A percentile compares a stretch with the other conserved stretches of the same genome.
phyloP scores from a whole-genome alignment of 2,797 vertebrate genomes.

The Sebastes wilsoni region DNA sequence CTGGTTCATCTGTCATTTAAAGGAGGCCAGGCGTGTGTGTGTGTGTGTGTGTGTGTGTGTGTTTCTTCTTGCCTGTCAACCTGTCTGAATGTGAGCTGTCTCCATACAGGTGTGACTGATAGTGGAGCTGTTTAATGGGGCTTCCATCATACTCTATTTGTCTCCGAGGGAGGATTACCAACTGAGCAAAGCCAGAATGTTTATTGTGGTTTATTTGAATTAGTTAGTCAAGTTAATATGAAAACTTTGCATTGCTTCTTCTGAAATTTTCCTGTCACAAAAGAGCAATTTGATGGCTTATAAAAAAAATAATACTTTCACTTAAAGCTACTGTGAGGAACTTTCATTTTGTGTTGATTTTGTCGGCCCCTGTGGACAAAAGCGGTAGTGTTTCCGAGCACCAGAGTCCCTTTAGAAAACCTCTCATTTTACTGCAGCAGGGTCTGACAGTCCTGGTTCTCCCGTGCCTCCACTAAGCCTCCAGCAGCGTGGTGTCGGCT shows the following conservation, averaged over 20 bases:
- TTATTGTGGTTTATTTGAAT: background rate
- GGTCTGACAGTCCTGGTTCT: background rate
- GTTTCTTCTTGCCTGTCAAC: slow-evolving; percentile 35
- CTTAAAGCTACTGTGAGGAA: background rate
- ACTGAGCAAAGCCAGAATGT: background rate
- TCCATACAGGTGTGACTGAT: slow-evolving; percentile 10
- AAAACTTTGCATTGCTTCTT: background rate
- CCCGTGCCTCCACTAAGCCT: background rate
- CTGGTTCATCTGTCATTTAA: slow-evolving; percentile 61
- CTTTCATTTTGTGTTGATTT: background rate
- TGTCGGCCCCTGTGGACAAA: too few species aligned
- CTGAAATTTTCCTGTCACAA: fast-evolving
- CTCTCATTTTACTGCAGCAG: background rate
- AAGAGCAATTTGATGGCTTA: background rate
- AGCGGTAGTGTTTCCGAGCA: too few species aligned
- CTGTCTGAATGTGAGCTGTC: slow-evolving; percentile 23
- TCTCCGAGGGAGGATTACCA: slow-evolving; percentile 3
- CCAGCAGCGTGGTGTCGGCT: background rate
- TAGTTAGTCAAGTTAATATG: background rate
- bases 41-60: slow-evolving; percentile 2
- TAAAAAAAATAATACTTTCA: background rate
- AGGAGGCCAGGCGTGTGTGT: slow-evolving; percentile 31
- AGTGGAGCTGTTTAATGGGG: slow-evolving; percentile 27
- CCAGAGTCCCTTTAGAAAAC: background rate
- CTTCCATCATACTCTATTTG: background rate